Base-by-base conservation (phyloP, 2,888 invertebrate species). In the Heliconius charithonia region DNA sequence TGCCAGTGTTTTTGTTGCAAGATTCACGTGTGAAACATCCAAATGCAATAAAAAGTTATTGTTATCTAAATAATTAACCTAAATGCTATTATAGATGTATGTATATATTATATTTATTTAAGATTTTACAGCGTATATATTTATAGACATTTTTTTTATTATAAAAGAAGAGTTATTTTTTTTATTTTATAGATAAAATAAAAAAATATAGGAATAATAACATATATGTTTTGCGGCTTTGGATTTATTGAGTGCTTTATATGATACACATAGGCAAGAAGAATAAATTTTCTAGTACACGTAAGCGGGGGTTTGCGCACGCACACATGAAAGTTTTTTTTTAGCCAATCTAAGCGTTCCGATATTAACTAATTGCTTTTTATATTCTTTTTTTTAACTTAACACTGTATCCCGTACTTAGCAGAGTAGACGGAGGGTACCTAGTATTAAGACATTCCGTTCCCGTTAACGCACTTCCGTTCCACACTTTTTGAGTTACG, bases 11-110 rank as follows among this genome's bases (percentile, higher is more conserved):
- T 70, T 78, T 76, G 25, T 76, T 37, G 37, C 59, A 70, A 78
- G 74, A 76, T 79, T 79, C 80, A 29, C 78, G 78, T 81, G 81
- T 62, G 81, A 81, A 78, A 69, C 27, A n/a, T 22, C 3, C 63
- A 12, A 59, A 32, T 56, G 27, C 25, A 27, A 73, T 45, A 63
- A 45, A n/a, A 27, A 76, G 27, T 62, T 71, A 32, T 22, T 32
- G 3, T 75, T 69, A 27, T n/a, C 19, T 45, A 51, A 32, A 69
- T 63, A 29, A 37, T 32, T 56, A n/a, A 51, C 45, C 19, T 56
- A 56, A 66, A 22, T n/a, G 12, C 19, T 0, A 56, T 56, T 56
- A 56, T n/a, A 56, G 56, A 7, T 51, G 2, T 51, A 51, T 51
- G 19, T 51, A 59, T 59, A 56, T 22, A 9, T 56, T n/a, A n/a